A percentile compares a stretch with the other conserved stretches of the same genome.
Conservation (phyloP, 2,888 invertebrate genomes). For the Andrena trimmerana region DNA sequence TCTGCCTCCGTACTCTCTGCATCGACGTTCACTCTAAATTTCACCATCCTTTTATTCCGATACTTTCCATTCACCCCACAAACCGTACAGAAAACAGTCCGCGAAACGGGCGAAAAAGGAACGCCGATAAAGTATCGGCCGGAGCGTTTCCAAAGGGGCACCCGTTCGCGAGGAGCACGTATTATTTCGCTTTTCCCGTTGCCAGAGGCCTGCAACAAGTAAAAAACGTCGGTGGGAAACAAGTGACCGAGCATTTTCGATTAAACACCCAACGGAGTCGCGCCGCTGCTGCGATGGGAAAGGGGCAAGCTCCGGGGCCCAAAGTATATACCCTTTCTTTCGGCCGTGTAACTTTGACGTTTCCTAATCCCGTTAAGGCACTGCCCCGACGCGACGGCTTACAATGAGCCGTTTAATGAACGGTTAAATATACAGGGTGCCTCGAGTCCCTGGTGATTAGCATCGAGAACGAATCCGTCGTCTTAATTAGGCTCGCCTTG, state of each 20-base stretch:
- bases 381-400: background rate
- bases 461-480: constrained; percentile 55
- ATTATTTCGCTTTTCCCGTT: constrained; percentile 5
- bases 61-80: background rate
- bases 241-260: constrained; percentile 13
- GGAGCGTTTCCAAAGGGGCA: background rate
- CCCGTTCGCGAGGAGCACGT: background rate
- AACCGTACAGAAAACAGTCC: background rate
- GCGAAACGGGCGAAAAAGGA: background rate
- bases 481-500: constrained; percentile 62
- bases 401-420: constrained; percentile 52
- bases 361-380: constrained; percentile 46
- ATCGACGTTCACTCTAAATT: background rate
- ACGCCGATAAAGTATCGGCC: constrained; percentile 23
- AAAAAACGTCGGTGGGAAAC: constrained; percentile 12
- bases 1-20: no score
- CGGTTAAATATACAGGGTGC: constrained; percentile 45
- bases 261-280: constrained; percentile 2
- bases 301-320: no score
- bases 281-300: no score
- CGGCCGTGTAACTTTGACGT: constrained; percentile 28
- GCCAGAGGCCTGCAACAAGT: constrained; percentile 5
- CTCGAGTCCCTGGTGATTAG: constrained; percentile 53
- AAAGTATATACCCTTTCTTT: background rate
- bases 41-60: constrained; percentile 4